Evolutionary conservation across 2,888 invertebrate species (phyloP).

Genomic region (Microctonus brassicae): DNA sequence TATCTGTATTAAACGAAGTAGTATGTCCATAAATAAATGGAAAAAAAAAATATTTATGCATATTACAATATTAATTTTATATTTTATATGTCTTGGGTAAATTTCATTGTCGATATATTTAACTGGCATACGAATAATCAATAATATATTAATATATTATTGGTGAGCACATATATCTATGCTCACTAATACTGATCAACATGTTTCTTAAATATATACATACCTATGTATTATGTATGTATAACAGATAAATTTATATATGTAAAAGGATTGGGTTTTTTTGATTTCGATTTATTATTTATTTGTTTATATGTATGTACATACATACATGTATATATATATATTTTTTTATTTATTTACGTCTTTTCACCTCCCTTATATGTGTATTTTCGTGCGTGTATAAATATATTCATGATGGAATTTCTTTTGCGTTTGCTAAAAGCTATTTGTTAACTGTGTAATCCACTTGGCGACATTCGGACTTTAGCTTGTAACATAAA

Average conservation of each 20-base stretch:
- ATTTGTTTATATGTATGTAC: not conserved
- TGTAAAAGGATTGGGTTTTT: not conserved
- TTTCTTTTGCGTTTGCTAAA: not conserved
- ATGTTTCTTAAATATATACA: not conserved
- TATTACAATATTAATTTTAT: not conserved
- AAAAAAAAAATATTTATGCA: not conserved
- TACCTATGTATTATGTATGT: not conserved
- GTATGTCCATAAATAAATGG: not conserved
- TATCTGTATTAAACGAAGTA: not conserved
- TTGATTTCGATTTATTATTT: not conserved
- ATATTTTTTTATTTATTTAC: no score
- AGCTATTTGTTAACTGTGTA: not conserved
- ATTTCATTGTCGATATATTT: not conserved
- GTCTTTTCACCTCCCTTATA: no score
- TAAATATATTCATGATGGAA: not conserved
- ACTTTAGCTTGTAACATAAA: not conserved
- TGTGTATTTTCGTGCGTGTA: not conserved
- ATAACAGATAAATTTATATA: not conserved
- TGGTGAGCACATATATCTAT: not conserved
- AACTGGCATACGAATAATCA: slow-evolving; percentile 13
- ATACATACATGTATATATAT: not conserved
- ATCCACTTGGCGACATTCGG: not conserved
- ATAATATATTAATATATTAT: not conserved
- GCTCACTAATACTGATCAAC: not conserved
- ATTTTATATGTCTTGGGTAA: not conserved